A percentile compares a stretch with the other conserved stretches of the same genome.
phyloP scores from a whole-genome alignment of 2,797 vertebrate species.

The Chanos chanos region DNA sequence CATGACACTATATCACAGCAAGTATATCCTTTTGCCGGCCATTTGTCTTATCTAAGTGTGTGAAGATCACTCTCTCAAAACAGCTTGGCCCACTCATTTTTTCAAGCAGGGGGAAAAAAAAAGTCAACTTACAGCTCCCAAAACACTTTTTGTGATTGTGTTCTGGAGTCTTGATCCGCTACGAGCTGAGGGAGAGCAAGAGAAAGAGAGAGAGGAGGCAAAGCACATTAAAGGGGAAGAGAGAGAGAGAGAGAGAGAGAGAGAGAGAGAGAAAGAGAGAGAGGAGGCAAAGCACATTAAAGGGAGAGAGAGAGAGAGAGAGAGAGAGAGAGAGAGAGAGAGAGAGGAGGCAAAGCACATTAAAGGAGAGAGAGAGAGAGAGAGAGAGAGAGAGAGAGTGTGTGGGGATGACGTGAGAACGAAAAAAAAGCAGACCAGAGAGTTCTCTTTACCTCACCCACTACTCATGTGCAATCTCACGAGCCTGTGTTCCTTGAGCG shows the following conservation, averaged over 20 bases:
- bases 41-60: slow-evolving; percentile 37
- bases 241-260: too few species aligned
- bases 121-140: not conserved
- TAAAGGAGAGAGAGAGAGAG: too few species aligned
- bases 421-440: not conserved
- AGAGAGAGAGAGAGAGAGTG: not conserved
- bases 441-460: slow-evolving; percentile 8
- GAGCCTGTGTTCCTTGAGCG: slow-evolving; percentile 16
- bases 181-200: not conserved
- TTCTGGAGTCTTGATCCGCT: not conserved
- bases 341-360: too few species aligned
- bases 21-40: slow-evolving; percentile 10
- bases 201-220: too few species aligned
- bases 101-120: not conserved
- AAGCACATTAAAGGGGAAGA: too few species aligned
- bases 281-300: too few species aligned
- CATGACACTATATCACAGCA: slow-evolving; percentile 21
- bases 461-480: slow-evolving; percentile 41
- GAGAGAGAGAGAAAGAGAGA: too few species aligned
- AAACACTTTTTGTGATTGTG: not conserved
- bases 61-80: slow-evolving; percentile 26
- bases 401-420: not conserved
- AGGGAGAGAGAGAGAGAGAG: too few species aligned
- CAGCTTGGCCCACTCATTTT: not conserved
- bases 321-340: too few species aligned